These are phyloP conservation scores for Notodonta ziczac DNA, from an alignment of 2,888 invertebrate genomes.

Conservation along the genomic window DNA sequence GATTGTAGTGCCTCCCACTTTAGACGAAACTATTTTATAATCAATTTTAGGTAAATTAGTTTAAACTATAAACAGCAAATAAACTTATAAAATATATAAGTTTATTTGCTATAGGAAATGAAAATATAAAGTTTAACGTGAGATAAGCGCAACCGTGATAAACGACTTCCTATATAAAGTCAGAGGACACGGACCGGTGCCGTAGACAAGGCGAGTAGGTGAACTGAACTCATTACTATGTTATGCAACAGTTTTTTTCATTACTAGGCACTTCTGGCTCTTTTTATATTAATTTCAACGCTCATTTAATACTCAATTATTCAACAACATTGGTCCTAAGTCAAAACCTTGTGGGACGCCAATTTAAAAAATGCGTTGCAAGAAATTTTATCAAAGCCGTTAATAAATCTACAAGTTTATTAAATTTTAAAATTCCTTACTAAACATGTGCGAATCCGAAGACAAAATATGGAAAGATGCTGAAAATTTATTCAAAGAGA, in stretches of 20 bases:
- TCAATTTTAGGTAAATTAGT: no score
- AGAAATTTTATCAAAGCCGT: neutral
- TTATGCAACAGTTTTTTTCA: slow-evolving; percentile 14
- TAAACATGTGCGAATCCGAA: no score
- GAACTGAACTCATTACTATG: slow-evolving; percentile 10
- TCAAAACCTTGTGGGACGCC: neutral
- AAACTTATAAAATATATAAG: neutral
- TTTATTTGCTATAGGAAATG: slow-evolving; percentile 37
- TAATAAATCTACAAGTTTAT: no score
- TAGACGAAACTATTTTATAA: no score
- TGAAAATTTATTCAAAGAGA: no score
- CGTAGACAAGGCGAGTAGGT: slow-evolving; percentile 25
- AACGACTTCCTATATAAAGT: slow-evolving; percentile 40
- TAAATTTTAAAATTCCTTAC: no score
- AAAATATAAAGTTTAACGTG: slow-evolving; percentile 14
- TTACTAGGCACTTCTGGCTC: neutral
- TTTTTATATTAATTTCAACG: neutral
- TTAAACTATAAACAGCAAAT: neutral
- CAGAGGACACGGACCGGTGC: slow-evolving; percentile 35
- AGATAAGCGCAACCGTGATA: slow-evolving; percentile 29
- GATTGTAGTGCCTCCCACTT: no score
- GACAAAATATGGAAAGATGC: no score
- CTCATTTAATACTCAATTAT: neutral
- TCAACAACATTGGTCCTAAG: neutral
- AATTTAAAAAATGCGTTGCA: neutral